Percentiles rank a stretch among this genome's conserved stretches.
phyloP scores from a whole-genome alignment of 2,113 vertebrate species.

The Corvus hawaiiensis region DNA sequence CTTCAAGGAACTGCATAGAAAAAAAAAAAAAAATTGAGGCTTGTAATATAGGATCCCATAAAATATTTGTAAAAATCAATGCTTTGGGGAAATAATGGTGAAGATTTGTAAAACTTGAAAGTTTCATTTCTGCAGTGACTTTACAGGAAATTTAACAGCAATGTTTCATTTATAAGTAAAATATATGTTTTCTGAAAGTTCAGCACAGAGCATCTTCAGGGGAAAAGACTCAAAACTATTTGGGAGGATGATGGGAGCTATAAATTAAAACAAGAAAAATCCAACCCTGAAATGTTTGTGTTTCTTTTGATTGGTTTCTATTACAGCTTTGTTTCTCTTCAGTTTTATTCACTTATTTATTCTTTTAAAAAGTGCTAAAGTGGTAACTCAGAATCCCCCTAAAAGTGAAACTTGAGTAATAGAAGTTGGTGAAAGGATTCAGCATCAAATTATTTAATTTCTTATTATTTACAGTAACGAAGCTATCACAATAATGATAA shows the following conservation, averaged over 20 bases:
- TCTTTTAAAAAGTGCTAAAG: not conserved
- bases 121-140: not conserved
- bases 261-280: not conserved
- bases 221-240: not conserved
- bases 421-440: not conserved
- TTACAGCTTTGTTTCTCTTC: not conserved
- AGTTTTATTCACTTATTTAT: not conserved
- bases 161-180: not conserved
- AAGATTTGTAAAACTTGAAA: not conserved
- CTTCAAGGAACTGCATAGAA: not conserved
- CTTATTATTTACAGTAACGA: not conserved
- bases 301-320: not conserved
- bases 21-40: not conserved
- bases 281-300: not conserved
- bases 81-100: not conserved
- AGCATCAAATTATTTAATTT: not conserved
- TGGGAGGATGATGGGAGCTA: not conserved
- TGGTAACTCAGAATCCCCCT: not conserved
- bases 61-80: slow-evolving; percentile 28
- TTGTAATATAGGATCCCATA: not conserved
- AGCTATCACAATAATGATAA: not conserved
- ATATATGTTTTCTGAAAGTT: not conserved
- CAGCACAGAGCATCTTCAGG: not conserved
- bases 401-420: not conserved
- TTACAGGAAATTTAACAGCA: not conserved